phyloP scores from a whole-genome alignment of 2,113 vertebrate genomes.

The Gnathonemus echidnorhynchus region DNA sequence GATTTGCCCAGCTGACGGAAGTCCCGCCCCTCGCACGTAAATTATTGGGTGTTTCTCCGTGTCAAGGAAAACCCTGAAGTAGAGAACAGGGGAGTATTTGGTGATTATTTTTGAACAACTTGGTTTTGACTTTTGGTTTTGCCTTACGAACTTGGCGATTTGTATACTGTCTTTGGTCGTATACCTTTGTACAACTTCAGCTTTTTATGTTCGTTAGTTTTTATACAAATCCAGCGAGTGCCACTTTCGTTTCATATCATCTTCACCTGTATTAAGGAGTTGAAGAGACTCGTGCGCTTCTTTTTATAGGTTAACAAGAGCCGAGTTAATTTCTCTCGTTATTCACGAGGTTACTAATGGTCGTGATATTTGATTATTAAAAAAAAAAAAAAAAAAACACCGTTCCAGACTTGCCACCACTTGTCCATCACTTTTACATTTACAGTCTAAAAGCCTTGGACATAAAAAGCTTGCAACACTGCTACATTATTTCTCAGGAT shows the following conservation, averaged over 20 bases:
- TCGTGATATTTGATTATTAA: neutral
- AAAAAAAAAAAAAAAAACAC: neutral
- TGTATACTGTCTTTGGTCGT: neutral
- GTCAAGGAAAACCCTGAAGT: neutral
- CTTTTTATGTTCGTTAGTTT: neutral
- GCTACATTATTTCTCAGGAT: neutral
- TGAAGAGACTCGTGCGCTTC: neutral
- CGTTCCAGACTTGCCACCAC: neutral
- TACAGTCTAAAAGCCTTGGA: neutral
- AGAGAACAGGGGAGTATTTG: neutral
- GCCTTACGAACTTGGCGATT: neutral
- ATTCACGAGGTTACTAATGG: neutral
- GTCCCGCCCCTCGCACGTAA: neutral
- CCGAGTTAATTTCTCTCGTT: neutral
- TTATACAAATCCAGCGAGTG: neutral
- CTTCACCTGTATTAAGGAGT: neutral
- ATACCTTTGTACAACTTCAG: neutral
- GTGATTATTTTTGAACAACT: neutral
- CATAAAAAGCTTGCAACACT: neutral
- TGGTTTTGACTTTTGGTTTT: neutral
- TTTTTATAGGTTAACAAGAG: neutral
- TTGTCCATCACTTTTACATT: neutral
- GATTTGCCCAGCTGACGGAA: neutral
- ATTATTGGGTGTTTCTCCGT: neutral
- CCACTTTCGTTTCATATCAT: neutral